These are phyloP conservation scores for Synanceia verrucosa DNA, from an alignment of 2,797 vertebrate genomes.

Conservation along the genomic window DNA sequence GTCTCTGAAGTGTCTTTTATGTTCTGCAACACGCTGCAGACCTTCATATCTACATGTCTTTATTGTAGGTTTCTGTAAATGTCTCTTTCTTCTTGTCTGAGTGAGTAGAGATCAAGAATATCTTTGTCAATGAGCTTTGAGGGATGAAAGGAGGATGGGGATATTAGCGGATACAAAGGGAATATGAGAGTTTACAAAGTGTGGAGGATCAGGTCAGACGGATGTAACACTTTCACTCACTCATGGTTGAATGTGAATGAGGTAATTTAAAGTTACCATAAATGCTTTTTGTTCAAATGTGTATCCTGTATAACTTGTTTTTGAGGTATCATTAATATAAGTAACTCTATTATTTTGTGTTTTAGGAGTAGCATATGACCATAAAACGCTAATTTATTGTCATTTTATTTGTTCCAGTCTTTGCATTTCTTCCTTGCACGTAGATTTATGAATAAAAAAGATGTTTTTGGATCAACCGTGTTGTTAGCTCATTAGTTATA, in stretches of 20 bases:
- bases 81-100: slow-evolving; percentile 19
- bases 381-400: not conserved
- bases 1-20: slow-evolving; percentile 29
- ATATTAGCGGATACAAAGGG: slow-evolving; percentile 18
- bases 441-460: not conserved
- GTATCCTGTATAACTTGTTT: not conserved
- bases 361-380: not conserved
- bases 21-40: not conserved
- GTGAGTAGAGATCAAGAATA: slow-evolving; percentile 25
- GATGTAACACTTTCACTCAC: not conserved
- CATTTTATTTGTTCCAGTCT: not conserved
- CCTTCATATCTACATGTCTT: slow-evolving; percentile 23
- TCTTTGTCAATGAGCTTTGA: slow-evolving; percentile 28
- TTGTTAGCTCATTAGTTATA: not conserved
- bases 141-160: slow-evolving; percentile 31
- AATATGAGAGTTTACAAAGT: slow-evolving; percentile 17
- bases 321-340: not conserved
- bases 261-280: not conserved
- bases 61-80: slow-evolving; percentile 36
- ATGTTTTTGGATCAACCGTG: not conserved
- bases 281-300: not conserved
- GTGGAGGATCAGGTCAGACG: slow-evolving; percentile 14
- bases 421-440: not conserved
- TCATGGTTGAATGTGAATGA: not conserved
- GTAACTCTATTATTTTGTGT: not conserved